Conservation (phyloP, 1,140 invertebrate species). For the Orius laevigatus region DNA sequence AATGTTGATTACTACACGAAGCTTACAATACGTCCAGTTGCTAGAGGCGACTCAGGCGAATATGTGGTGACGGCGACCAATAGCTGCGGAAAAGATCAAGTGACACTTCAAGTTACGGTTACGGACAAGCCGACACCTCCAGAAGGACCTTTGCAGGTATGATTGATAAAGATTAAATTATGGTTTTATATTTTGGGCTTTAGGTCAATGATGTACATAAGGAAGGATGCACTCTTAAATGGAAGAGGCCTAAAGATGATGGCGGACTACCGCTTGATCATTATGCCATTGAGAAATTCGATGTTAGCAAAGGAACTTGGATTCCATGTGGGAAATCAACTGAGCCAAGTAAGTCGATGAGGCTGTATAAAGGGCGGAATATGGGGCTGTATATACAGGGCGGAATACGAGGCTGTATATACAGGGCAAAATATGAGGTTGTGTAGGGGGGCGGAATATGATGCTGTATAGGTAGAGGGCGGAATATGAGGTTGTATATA, state of each 20-base stretch:
- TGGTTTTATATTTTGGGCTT: conserved; percentile 14
- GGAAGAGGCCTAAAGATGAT: conserved; percentile 83
- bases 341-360: conserved; percentile 54
- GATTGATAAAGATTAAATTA: background rate
- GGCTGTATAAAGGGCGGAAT: too few relatives aligned
- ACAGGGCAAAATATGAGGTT: too few relatives aligned
- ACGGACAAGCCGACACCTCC: conserved; percentile 79
- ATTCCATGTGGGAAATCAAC: conserved; percentile 70
- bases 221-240: conserved; percentile 83
- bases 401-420: too few relatives aligned
- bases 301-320: conserved; percentile 86
- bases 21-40: conserved; percentile 61
- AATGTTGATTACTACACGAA: conserved; percentile 79
- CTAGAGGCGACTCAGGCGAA: conserved; percentile 67
- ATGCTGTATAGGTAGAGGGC: too few relatives aligned
- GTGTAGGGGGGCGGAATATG: too few relatives aligned
- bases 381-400: too few relatives aligned
- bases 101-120: conserved; percentile 76
- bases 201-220: conserved; percentile 80
- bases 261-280: conserved; percentile 77
- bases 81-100: conserved; percentile 71
- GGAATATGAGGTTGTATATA: too few relatives aligned
- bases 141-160: conserved; percentile 63
- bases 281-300: conserved; percentile 88
- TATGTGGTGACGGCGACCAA: conserved; percentile 77